phyloP scores from a whole-genome alignment of 1,140 invertebrate genomes.

The Parapsyche elsis region DNA sequence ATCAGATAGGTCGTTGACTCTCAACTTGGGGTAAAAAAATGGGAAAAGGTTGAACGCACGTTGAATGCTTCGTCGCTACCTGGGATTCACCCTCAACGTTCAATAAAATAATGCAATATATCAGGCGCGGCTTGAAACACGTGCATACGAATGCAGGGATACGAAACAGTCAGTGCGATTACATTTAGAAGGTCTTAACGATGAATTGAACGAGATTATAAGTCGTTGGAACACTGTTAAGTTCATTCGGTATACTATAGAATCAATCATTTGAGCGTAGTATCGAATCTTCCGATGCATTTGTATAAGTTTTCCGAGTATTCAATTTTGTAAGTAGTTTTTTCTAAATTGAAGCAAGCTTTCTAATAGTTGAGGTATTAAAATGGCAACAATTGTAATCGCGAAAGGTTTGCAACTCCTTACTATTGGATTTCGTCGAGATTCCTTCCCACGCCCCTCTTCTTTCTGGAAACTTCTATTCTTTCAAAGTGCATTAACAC shows the following conservation, averaged over 20 bases:
- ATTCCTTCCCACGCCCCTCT: slow-evolving; percentile 36
- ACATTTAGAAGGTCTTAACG: no score
- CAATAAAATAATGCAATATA: slow-evolving; percentile 22
- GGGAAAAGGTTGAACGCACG: slow-evolving; percentile 25
- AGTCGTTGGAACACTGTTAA: no score
- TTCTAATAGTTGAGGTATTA: no score
- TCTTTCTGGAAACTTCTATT: slow-evolving; percentile 28
- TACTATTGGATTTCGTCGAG: not conserved
- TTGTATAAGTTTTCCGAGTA: no score
- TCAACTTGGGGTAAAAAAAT: not conserved
- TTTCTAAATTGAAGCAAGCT: no score
- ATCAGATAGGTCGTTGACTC: slow-evolving; percentile 18
- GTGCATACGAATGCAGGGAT: not conserved
- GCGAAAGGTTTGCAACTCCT: not conserved
- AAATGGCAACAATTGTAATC: no score
- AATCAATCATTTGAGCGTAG: no score
- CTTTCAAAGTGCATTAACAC: slow-evolving; percentile 12
- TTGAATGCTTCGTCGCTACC: slow-evolving; percentile 4
- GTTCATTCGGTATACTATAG: no score
- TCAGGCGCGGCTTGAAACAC: not conserved
- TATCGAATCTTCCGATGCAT: no score
- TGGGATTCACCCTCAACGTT: slow-evolving; percentile 18
- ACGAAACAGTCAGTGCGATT: no score
- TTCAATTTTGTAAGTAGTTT: no score
- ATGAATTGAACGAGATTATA: no score